Conservation (phyloP, 2,797 vertebrate genomes). For the Tachyglossus aculeatus region DNA sequence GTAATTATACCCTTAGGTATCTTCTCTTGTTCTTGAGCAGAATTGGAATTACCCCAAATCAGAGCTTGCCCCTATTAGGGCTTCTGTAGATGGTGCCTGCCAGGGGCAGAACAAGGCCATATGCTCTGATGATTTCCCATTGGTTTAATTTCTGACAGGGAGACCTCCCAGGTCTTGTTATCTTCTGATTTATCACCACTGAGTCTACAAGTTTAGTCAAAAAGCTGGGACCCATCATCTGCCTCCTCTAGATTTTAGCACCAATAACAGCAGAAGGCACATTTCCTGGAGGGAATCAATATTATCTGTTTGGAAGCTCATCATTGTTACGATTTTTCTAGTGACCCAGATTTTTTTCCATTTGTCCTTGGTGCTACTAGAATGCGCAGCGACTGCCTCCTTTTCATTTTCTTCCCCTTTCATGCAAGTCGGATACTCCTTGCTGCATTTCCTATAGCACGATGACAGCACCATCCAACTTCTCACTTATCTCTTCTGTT, state of each 20-base stretch:
- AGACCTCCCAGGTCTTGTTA: neutral
- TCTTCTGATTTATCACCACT: neutral
- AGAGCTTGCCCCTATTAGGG: no score
- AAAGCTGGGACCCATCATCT: neutral
- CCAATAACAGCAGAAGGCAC: neutral
- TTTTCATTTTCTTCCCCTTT: neutral
- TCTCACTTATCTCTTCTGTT: constrained; percentile 2
- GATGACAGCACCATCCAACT: constrained; percentile 21
- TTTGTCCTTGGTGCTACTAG: constrained; percentile 9
- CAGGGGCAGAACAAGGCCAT: no score
- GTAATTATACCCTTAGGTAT: no score
- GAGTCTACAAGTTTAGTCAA: neutral
- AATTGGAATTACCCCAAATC: no score
- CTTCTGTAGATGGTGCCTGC: no score
- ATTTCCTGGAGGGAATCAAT: neutral
- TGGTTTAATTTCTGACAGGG: neutral
- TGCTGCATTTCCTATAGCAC: constrained; percentile 7
- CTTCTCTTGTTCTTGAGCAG: no score
- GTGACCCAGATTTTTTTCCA: neutral
- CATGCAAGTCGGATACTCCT: neutral
- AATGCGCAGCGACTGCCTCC: neutral
- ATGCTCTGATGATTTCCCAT: neutral
- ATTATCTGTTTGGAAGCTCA: neutral
- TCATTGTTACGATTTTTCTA: neutral
- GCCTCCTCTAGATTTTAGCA: neutral